Evolutionary conservation across 2,888 invertebrate genomes (phyloP), one percentile per base, ranked within the genome.

Genomic region (Eristalinus aeneus): DNA sequence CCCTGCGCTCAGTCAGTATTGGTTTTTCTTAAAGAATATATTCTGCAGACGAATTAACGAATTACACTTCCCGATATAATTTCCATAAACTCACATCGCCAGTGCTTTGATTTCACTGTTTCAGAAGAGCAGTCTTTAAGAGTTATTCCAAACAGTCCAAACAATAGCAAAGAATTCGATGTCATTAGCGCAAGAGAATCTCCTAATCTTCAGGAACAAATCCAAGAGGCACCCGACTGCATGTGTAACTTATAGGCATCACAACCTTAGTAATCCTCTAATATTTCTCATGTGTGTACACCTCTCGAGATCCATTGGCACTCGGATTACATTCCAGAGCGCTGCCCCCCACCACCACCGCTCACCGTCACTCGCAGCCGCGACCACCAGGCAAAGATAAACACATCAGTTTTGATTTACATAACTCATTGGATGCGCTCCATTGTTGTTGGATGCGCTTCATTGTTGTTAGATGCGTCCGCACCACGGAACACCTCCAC

Each of bases 331-430:
- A 23, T 54, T 9, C 3, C 23, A 34, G n/a, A 58, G 20, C 39
- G 16, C 6, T 11, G 16, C 46, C 16, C 8, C n/a, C 46, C n/a
- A 12, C 36, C 12, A 39, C 39, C 39, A 16, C 12, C 16, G n/a
- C n/a, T 5, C n/a, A 5, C 46, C 16, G 6, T 2, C 39, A 58
- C 22, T n/a, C 78, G 31, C 31, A 11, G n/a, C 12, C 39, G n/a
- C 34, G 39, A 69, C 20, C 69, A 72, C 27, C 58, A 54, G 11
- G 10, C 12, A 16, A 63, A 68, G 63, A 76, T 76, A 76, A 73
- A 84, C 69, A 72, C 56, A 74, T 71, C 61, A 79, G 12, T 39
- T 56, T 75, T 75, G 75, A 80, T 79, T 72, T 75, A 67, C 67
- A 76, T 65, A 72, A 67, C 71, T 68, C 72, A 80, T 67, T 68